Conservation (phyloP, 1,140 invertebrate species). For the Lineus longissimus region DNA sequence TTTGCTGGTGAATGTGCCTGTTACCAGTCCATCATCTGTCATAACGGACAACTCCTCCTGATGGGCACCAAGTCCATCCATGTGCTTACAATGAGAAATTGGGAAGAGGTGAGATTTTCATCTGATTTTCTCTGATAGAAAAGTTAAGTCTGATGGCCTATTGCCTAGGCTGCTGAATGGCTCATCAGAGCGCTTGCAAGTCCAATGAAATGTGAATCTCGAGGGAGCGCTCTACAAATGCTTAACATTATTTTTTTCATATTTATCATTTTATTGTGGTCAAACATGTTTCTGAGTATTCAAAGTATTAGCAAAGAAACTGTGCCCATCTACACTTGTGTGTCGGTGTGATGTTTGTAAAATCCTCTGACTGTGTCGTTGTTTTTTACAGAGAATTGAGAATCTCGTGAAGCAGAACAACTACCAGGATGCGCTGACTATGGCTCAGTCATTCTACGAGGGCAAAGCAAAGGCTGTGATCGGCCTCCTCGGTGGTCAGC, state of each 20-base stretch:
- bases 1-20: conserved; percentile 79
- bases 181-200: not conserved
- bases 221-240: too few relatives aligned
- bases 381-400: conserved; percentile 52
- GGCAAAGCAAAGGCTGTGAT: conserved; percentile 65
- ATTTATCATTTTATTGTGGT: too few relatives aligned
- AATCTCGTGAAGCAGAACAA: conserved; percentile 57
- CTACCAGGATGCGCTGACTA: conserved; percentile 63
- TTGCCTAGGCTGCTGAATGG: not conserved
- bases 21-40: conserved; percentile 82
- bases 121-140: too few relatives aligned
- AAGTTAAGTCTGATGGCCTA: too few relatives aligned
- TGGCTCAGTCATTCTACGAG: conserved; percentile 67
- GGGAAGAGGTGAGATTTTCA: conserved; percentile 64
- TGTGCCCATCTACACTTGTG: too few relatives aligned
- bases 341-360: too few relatives aligned
- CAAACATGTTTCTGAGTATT: too few relatives aligned
- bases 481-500: conserved; percentile 54
- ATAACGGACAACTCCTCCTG: conserved; percentile 76
- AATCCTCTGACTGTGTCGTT: too few relatives aligned
- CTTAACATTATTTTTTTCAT: too few relatives aligned
- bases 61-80: conserved; percentile 79
- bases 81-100: conserved; percentile 73
- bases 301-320: too few relatives aligned
- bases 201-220: not conserved